Evolutionary conservation across 2,797 vertebrate species (phyloP).

Genomic region (Labeo calbasu): DNA sequence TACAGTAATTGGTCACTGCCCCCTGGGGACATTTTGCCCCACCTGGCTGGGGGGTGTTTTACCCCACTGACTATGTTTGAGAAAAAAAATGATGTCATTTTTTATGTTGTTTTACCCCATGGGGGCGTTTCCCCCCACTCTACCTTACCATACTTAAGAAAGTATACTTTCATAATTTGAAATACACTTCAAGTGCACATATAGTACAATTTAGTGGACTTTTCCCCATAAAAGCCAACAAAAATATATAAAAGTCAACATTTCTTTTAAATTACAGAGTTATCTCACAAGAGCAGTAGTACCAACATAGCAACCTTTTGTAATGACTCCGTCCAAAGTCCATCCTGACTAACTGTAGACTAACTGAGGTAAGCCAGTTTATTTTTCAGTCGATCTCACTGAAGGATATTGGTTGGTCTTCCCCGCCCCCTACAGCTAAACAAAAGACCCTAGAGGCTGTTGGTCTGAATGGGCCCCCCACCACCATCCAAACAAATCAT

Average conservation of each 20-base stretch:
- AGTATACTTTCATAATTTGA: background rate
- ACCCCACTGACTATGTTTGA: too few relatives aligned
- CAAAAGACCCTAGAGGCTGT: slow-evolving; percentile 6
- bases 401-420: background rate
- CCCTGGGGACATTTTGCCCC: too few relatives aligned
- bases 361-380: background rate
- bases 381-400: background rate
- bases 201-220: background rate
- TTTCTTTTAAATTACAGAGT: background rate
- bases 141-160: too few relatives aligned
- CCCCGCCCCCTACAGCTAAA: background rate
- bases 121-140: too few relatives aligned
- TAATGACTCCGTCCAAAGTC: background rate
- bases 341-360: background rate
- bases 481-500: background rate
- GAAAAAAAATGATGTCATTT: too few relatives aligned
- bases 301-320: background rate
- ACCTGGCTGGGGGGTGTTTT: too few relatives aligned
- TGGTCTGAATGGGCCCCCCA: background rate
- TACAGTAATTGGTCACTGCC: too few relatives aligned
- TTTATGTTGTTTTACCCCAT: too few relatives aligned
- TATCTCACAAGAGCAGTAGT: background rate
- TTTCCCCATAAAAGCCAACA: background rate
- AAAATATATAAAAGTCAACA: background rate
- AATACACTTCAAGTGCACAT: background rate